phyloP scores from a whole-genome alignment of 2,113 vertebrate species.

The Helogale parvula region DNA sequence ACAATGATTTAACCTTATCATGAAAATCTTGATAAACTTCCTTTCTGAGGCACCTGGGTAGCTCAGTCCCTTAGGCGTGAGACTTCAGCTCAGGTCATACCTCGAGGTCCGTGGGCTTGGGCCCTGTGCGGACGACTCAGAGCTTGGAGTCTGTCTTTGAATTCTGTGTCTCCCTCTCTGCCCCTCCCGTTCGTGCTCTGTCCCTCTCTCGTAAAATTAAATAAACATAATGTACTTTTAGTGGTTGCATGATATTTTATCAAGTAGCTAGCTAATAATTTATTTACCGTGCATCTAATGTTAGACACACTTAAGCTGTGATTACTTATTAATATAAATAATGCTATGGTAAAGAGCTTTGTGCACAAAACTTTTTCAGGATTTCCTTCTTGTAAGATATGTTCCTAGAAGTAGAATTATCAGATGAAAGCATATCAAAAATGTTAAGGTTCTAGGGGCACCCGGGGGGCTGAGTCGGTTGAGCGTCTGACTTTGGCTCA shows the following conservation, averaged over 20 bases:
- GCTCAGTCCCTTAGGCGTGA: no score
- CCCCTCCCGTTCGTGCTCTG: no score
- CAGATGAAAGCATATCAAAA: slow-evolving; percentile 15
- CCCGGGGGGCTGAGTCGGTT: neutral
- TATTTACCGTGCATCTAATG: slow-evolving; percentile 38
- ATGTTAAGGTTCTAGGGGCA: neutral
- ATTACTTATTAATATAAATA: slow-evolving; percentile 37
- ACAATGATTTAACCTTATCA: slow-evolving; percentile 39
- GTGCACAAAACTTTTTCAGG: neutral
- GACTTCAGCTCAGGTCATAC: no score
- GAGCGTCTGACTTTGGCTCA: neutral
- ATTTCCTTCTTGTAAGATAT: neutral
- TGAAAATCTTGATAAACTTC: neutral
- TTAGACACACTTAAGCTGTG: neutral
- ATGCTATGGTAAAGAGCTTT: neutral
- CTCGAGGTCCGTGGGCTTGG: no score
- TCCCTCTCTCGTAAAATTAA: no score
- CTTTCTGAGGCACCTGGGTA: neutral
- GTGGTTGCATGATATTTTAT: slow-evolving; percentile 8
- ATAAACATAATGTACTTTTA: neutral
- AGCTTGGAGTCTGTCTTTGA: no score
- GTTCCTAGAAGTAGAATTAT: neutral
- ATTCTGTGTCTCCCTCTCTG: no score
- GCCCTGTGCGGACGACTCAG: no score
- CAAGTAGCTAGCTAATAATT: neutral